phyloP scores from a whole-genome alignment of 1,140 invertebrate genomes.

The Medauroidea extradentata region DNA sequence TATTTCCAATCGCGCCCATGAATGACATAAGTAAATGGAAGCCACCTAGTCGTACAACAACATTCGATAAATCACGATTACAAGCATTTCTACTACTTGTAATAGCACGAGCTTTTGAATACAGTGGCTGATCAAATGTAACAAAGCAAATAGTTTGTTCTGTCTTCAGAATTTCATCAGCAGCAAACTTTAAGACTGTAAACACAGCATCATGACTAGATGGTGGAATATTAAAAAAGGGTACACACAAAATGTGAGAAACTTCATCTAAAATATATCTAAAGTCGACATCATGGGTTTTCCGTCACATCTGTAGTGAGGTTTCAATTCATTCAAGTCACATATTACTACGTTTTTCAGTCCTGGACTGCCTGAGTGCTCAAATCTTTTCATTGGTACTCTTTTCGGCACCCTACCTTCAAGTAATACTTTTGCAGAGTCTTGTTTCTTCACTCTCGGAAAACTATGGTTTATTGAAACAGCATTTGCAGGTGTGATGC shows the following conservation, averaged over 20 bases:
- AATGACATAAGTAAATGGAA: constrained; percentile 27
- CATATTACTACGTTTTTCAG: constrained; percentile 10
- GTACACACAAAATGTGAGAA: constrained; percentile 14
- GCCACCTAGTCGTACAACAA: constrained; percentile 22
- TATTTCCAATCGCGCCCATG: constrained; percentile 31
- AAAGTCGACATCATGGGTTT: not conserved
- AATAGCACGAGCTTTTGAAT: constrained; percentile 30
- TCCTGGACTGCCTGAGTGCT: constrained; percentile 24
- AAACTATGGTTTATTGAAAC: no score
- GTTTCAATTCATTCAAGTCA: not conserved
- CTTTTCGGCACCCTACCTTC: no score
- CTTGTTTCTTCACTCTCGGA: no score
- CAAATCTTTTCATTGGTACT: not conserved
- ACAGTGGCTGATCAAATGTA: constrained; percentile 37
- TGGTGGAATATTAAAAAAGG: constrained; percentile 27
- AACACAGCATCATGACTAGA: constrained; percentile 25
- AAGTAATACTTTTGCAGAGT: no score
- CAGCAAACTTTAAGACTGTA: constrained; percentile 15
- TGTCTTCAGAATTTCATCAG: constrained; percentile 24
- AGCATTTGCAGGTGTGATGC: no score
- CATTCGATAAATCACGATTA: constrained; percentile 14
- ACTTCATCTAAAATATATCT: constrained; percentile 3
- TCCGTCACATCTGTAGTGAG: not conserved
- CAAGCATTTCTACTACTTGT: constrained; percentile 1
- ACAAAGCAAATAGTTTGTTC: constrained; percentile 26